Evolutionary conservation across 2,797 vertebrate species (phyloP).

Genomic region (Phataginus tetradactyla): DNA sequence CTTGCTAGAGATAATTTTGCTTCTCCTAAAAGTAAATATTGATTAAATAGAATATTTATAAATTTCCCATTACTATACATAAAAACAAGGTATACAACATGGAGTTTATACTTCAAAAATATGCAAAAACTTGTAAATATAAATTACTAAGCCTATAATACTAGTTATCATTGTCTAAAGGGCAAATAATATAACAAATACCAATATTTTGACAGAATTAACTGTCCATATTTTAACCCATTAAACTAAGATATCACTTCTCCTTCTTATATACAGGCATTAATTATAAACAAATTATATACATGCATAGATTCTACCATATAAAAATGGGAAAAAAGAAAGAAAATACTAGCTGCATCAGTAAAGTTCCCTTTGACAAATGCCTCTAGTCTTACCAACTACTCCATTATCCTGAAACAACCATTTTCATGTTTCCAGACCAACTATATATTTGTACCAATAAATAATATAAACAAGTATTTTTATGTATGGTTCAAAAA

Average conservation of each 20-base stretch:
- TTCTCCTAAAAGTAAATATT: constrained; percentile 8
- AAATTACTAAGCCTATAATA: constrained; percentile 14
- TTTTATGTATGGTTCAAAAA: constrained; percentile 6
- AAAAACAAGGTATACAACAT: neutral
- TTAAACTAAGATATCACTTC: neutral
- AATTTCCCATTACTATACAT: constrained; percentile 8
- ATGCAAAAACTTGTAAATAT: neutral
- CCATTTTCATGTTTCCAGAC: neutral
- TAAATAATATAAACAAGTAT: neutral
- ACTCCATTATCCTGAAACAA: neutral
- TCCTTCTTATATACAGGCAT: neutral
- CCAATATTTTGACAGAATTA: constrained; percentile 27
- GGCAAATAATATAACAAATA: constrained; percentile 8
- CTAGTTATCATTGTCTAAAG: neutral
- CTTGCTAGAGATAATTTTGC: neutral
- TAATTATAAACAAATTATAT: neutral
- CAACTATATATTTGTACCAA: neutral
- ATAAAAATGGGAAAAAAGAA: neutral
- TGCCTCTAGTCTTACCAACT: neutral
- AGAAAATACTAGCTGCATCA: neutral
- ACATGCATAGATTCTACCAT: neutral
- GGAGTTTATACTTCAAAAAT: constrained; percentile 29
- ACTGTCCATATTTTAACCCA: neutral
- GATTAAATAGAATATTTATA: neutral
- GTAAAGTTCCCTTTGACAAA: neutral